Evolutionary conservation across 1,140 invertebrate species (phyloP), one percentile per base, ranked within the genome.

Genomic region (Solenopsis fugax): DNA sequence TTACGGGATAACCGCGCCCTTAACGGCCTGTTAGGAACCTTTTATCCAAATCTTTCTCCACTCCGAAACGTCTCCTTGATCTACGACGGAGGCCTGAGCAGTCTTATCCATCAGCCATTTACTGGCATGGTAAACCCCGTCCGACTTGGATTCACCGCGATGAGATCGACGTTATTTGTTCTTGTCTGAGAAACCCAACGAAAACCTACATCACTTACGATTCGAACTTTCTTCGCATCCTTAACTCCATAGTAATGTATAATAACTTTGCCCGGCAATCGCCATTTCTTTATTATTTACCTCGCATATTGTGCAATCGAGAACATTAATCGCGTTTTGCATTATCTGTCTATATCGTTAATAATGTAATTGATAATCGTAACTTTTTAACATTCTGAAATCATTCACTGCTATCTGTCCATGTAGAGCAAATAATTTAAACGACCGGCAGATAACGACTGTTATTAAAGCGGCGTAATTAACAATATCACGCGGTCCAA

Each of bases 91-190:
- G 76, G 58, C 58, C 84, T 67, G 67, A 90, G 88, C 85, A 87
- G 85, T 84, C 87, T 91, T 92, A 92, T 92, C 91, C 89, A 90
- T 90, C 88, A 92, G 80, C 82, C 90, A 88, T 91, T 91, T 91
- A 89, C 89, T 62, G 76, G 52, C 80, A 89, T 71, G 73, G 85
- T 86, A 87, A 91, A 91, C 81, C 90, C 77, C 50, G 62, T 78
- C 90, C 90, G 87, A 90, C 86, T 88, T 60, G 34, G 64, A 58
- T 87, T 67, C 56, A 58, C 77, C 75, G 21, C 65, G 69, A 88
- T 82, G 62, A 75, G 75, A 90, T 88, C 89, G 80, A 52, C 80
- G 80, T 90, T 90, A 90, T 90, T 90, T 90, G 89, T 90, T 90
- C 89, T 85, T 81, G 65, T 85, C 86, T 29, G 24, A 7, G 56